Conservation (phyloP, 2,797 vertebrate genomes). For the Amniataba percoides region DNA sequence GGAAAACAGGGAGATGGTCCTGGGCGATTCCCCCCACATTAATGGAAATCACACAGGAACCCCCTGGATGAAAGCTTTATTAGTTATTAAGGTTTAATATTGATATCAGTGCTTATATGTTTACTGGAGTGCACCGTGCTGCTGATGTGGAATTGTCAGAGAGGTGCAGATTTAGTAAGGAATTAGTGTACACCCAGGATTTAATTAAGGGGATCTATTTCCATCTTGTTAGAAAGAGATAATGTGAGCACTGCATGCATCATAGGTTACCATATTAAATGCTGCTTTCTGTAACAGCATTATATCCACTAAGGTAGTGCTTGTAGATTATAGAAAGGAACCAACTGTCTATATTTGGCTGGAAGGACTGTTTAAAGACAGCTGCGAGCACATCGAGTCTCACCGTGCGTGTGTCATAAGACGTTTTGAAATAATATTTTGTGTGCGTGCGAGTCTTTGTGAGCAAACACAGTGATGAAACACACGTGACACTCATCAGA, state of each 20-base stretch:
- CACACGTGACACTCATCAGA: constrained; percentile 19
- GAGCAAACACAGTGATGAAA: background rate
- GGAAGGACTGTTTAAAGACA: constrained; percentile 1
- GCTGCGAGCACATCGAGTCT: background rate
- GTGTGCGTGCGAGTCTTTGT: background rate
- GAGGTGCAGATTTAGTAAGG: constrained; percentile 80
- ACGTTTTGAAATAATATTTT: background rate
- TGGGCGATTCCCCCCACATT: constrained; percentile 79
- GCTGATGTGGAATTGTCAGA: constrained; percentile 80
- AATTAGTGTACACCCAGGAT: constrained; percentile 83
- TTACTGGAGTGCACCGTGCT: constrained; percentile 73
- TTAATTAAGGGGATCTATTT: constrained; percentile 85
- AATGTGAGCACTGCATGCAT: constrained; percentile 77
- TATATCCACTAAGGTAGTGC: constrained; percentile 52
- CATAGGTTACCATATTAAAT: constrained; percentile 78
- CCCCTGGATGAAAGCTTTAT: constrained; percentile 84
- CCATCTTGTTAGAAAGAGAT: constrained; percentile 84
- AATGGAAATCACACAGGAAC: constrained; percentile 86
- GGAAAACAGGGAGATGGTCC: constrained; percentile 82
- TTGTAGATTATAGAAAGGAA: constrained; percentile 50
- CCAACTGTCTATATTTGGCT: constrained; percentile 24
- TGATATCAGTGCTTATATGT: constrained; percentile 81
- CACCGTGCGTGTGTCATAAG: too few relatives aligned
- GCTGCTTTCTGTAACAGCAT: constrained; percentile 66
- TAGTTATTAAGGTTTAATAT: constrained; percentile 86